Conservation (phyloP, 2,888 invertebrate genomes). For the Dysmachus trigonus region DNA sequence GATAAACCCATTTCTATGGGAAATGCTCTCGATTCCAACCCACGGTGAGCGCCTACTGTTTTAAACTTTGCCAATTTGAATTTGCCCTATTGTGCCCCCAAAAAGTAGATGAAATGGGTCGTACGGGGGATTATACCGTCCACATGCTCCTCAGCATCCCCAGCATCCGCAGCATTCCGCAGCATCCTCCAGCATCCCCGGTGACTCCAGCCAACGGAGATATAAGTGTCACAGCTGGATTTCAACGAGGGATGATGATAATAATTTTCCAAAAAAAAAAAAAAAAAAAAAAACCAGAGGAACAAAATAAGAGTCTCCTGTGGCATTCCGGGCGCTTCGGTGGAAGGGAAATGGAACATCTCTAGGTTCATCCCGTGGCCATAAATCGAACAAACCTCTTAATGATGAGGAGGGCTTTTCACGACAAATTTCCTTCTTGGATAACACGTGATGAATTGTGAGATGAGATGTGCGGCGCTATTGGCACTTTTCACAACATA, state of each 20-base stretch:
- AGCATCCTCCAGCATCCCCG: neutral
- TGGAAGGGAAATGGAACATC: neutral
- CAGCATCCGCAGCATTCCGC: neutral
- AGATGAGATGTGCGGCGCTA: neutral
- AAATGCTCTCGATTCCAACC: neutral
- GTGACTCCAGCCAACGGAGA: neutral
- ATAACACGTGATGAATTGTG: neutral
- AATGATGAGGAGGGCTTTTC: neutral
- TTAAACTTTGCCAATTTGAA: neutral
- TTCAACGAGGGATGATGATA: neutral
- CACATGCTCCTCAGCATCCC: neutral
- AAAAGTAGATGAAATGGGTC: neutral
- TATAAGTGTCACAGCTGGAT: neutral
- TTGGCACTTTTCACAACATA: neutral
- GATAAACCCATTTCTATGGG: neutral
- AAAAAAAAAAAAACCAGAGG: neutral
- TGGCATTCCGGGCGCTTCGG: neutral
- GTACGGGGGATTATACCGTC: neutral
- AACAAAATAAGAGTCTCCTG: neutral
- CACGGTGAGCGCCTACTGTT: neutral
- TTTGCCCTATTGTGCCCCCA: neutral
- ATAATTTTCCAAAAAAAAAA: neutral
- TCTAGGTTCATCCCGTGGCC: neutral
- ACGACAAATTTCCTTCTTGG: neutral
- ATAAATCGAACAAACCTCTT: neutral